A percentile compares a stretch with the other conserved stretches of the same genome.
These are phyloP conservation scores for Drymonia ruficornis DNA, from an alignment of 2,888 invertebrate species.

Conservation along the genomic window DNA sequence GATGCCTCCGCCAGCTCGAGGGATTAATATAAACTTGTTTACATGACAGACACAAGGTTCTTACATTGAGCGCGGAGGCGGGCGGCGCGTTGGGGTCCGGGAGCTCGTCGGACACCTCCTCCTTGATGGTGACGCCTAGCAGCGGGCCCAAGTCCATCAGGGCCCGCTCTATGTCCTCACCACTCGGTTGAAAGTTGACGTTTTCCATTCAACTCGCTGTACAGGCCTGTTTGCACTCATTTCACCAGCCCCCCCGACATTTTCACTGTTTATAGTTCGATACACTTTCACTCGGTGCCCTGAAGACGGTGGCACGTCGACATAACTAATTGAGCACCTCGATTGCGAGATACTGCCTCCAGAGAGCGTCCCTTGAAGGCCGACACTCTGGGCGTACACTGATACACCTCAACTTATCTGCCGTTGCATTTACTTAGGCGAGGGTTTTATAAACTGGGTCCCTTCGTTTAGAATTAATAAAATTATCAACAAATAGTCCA, in stretches of 20 bases:
- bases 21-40: not conserved
- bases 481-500: slow-evolving; percentile 48
- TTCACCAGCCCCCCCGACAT: slow-evolving; percentile 54
- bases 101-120: slow-evolving; percentile 72
- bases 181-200: slow-evolving; percentile 68
- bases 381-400: slow-evolving; percentile 10
- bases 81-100: slow-evolving; percentile 47
- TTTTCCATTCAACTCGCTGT: slow-evolving; percentile 65
- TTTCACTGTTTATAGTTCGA: slow-evolving; percentile 43
- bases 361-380: slow-evolving; percentile 41
- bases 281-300: slow-evolving; percentile 71
- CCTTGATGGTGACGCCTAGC: slow-evolving; percentile 78
- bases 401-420: slow-evolving; percentile 9
- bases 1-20: not conserved
- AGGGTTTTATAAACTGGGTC: slow-evolving; percentile 6
- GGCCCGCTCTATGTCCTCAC: slow-evolving; percentile 78
- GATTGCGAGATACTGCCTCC: slow-evolving; percentile 57
- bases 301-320: slow-evolving; percentile 68
- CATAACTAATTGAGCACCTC: slow-evolving; percentile 63
- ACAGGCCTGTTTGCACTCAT: slow-evolving; percentile 40
- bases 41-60: slow-evolving; percentile 16
- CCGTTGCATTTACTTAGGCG: slow-evolving; percentile 6
- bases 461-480: slow-evolving; percentile 19
- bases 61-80: slow-evolving; percentile 55
- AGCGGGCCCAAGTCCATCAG: slow-evolving; percentile 79